Conservation (phyloP, 2,113 vertebrate genomes). For the Pelodiscus sinensis region DNA sequence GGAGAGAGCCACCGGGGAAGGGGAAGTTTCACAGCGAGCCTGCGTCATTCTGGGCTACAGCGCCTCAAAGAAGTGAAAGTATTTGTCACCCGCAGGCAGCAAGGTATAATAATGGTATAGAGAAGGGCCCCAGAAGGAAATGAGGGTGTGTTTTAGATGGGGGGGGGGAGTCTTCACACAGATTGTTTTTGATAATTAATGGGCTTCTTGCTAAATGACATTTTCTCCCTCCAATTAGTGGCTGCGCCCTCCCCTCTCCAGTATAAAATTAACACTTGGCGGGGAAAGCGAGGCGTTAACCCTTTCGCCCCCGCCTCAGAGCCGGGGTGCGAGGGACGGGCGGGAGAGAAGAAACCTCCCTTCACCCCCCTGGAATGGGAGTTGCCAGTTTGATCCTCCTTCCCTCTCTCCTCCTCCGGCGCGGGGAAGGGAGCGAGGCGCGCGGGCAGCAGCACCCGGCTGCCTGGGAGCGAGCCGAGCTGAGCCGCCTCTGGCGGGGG, state of each 20-base stretch:
- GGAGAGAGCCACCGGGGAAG: neutral
- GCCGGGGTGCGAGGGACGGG: neutral
- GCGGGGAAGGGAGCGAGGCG: neutral
- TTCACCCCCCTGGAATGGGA: too few relatives aligned
- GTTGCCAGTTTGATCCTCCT: neutral
- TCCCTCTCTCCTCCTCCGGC: too few relatives aligned
- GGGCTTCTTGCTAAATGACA: neutral
- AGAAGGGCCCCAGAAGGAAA: neutral
- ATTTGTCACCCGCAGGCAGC: neutral
- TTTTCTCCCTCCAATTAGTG: neutral
- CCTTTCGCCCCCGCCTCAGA: neutral
- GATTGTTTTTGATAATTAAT: neutral
- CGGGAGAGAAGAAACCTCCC: too few relatives aligned
- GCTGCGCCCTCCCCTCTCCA: neutral
- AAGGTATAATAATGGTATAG: neutral
- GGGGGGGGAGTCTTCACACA: neutral
- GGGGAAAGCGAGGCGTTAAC: neutral
- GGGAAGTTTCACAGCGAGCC: neutral
- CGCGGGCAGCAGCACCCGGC: constrained; percentile 1
- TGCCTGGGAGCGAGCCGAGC: neutral
- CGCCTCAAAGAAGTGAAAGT: neutral
- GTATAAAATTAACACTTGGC: neutral
- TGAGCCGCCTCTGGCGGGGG: neutral
- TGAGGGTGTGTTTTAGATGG: neutral
- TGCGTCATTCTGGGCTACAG: neutral